Evolutionary conservation across 2,888 invertebrate genomes (phyloP).

Genomic region (Netelia melanura): DNA sequence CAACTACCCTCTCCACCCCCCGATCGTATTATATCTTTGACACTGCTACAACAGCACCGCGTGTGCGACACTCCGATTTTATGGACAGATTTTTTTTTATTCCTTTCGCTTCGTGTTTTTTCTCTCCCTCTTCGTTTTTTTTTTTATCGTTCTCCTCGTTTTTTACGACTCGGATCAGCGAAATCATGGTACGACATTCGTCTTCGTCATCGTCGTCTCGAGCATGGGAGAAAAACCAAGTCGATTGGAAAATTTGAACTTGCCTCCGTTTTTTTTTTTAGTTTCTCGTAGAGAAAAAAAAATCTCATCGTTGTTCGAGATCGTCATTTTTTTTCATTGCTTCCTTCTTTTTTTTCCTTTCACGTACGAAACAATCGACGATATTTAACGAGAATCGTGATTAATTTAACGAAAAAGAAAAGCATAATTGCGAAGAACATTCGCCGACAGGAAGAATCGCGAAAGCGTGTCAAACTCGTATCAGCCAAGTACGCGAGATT

Average conservation of each 20-base stretch:
- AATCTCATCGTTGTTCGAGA: too few species aligned
- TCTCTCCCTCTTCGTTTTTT: neutral
- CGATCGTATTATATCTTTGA: slow-evolving; percentile 9
- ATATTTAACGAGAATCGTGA: too few species aligned
- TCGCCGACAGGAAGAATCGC: neutral
- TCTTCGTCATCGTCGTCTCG: neutral
- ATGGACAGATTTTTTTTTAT: slow-evolving; percentile 34
- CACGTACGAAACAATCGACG: too few species aligned
- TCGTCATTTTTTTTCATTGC: too few species aligned
- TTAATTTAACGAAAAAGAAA: too few species aligned
- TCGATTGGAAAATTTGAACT: slow-evolving; percentile 15
- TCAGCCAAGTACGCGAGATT: slow-evolving; percentile 3
- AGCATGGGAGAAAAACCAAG: neutral
- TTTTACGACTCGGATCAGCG: slow-evolving; percentile 35
- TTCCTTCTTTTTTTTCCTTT: too few species aligned
- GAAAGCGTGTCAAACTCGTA: slow-evolving; percentile 18
- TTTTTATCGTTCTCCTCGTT: slow-evolving; percentile 32
- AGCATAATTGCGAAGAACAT: too few species aligned
- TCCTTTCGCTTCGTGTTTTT: neutral
- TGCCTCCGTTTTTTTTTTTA: neutral
- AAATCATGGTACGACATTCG: slow-evolving; percentile 17
- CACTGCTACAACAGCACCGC: slow-evolving; percentile 13
- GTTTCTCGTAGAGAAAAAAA: neutral
- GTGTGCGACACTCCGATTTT: slow-evolving; percentile 29
- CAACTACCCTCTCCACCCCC: neutral